A percentile compares a stretch with the other conserved stretches of the same genome.
phyloP scores from a whole-genome alignment of 2,888 invertebrate genomes.

The Lycocerus yunnanus region DNA sequence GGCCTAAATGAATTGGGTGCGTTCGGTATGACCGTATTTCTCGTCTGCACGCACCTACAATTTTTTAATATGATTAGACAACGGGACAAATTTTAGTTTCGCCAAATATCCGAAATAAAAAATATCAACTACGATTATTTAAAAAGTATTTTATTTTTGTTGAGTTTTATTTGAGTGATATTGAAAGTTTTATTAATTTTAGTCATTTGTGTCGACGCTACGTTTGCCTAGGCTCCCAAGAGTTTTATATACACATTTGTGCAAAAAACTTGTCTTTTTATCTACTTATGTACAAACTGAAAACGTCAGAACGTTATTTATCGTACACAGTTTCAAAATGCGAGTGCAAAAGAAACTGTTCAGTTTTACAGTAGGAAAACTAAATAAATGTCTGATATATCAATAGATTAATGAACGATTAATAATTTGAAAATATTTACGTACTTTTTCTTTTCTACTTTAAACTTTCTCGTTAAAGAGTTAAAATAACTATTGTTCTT shows the following conservation, averaged over 20 bases:
- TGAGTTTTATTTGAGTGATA: background rate
- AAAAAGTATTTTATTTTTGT: background rate
- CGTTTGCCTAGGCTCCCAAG: background rate
- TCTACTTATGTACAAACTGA: background rate
- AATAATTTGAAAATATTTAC: background rate
- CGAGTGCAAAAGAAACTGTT: background rate
- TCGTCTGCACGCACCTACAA: background rate
- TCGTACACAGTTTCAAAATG: background rate
- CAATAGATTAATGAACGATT: background rate
- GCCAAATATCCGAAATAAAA: background rate
- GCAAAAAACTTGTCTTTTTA: background rate
- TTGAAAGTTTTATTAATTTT: background rate
- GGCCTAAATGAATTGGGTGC: conserved; percentile 2
- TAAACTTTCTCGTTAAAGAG: background rate
- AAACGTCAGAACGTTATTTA: background rate
- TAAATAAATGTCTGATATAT: background rate
- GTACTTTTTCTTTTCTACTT: background rate
- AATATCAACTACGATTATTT: background rate
- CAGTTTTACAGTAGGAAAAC: background rate
- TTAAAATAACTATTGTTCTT: background rate
- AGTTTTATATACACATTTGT: background rate
- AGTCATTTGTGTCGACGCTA: background rate
- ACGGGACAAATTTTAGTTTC: background rate
- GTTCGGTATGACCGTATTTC: background rate
- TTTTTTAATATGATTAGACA: background rate